phyloP scores from a whole-genome alignment of 2,888 invertebrate genomes.

The Himalopsyche japonica region DNA sequence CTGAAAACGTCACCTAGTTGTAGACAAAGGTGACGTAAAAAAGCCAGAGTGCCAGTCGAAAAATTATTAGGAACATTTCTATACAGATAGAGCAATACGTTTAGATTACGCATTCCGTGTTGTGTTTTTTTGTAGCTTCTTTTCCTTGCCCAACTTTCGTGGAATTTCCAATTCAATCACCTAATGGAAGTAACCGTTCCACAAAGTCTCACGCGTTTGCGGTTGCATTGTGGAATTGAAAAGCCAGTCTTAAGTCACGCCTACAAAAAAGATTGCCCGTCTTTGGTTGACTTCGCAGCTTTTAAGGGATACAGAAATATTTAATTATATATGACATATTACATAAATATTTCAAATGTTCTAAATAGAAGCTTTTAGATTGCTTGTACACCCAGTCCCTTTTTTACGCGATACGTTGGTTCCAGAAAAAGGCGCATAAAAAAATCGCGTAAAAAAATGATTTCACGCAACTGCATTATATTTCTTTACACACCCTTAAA shows the following conservation, averaged over 20 bases:
- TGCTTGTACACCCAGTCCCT: too few species aligned
- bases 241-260: background rate
- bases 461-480: too few species aligned
- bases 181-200: background rate
- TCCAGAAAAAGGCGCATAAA: too few species aligned
- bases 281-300: background rate
- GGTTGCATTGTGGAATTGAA: background rate
- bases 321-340: too few species aligned
- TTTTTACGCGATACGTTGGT: too few species aligned
- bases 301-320: background rate
- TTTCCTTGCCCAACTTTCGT: background rate
- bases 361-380: too few species aligned
- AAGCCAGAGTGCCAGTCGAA: background rate
- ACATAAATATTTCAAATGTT: too few species aligned
- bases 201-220: background rate
- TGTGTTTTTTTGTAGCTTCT: background rate
- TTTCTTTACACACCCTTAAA: too few species aligned
- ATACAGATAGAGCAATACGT: background rate
- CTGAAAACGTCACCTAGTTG: too few species aligned
- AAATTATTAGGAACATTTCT: background rate
- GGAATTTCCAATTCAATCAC: background rate
- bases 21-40: background rate
- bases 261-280: background rate
- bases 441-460: too few species aligned
- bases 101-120: background rate